These are phyloP conservation scores for Tuta absoluta DNA, from an alignment of 2,888 invertebrate genomes.

Conservation along the genomic window DNA sequence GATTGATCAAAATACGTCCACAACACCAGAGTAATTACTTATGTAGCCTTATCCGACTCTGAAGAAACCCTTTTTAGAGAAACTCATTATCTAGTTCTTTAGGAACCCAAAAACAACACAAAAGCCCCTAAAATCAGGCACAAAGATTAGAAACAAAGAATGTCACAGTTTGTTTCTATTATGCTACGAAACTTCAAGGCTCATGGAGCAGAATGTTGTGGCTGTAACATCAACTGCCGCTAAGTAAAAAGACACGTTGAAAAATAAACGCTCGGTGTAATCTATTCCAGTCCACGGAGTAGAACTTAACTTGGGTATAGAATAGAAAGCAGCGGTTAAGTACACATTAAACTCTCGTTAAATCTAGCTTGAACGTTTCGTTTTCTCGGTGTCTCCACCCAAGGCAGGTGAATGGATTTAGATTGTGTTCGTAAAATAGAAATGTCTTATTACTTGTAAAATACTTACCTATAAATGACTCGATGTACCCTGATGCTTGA, in stretches of 20 bases:
- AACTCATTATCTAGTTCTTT: not conserved
- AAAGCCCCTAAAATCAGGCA: slow-evolving; percentile 1
- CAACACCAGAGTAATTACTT: no score
- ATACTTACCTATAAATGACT: no score
- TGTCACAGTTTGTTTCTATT: slow-evolving; percentile 1
- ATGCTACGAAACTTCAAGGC: slow-evolving; percentile 19
- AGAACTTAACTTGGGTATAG: slow-evolving; percentile 21
- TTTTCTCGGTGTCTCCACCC: slow-evolving; percentile 28
- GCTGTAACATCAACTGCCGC: slow-evolving; percentile 6
- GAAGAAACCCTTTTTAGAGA: not conserved
- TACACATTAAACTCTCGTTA: slow-evolving; percentile 35
- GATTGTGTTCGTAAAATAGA: not conserved
- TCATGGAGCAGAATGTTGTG: not conserved
- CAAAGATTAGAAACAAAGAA: not conserved
- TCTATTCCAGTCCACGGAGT: slow-evolving; percentile 27
- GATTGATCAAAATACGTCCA: no score
- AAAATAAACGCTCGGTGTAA: slow-evolving; percentile 25
- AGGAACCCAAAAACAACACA: not conserved
- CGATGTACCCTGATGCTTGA: no score
- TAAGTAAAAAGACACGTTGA: slow-evolving; percentile 22
- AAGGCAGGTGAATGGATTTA: not conserved
- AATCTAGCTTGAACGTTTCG: slow-evolving; percentile 30
- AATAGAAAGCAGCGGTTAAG: slow-evolving; percentile 29
- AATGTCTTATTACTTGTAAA: no score
- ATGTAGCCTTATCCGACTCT: no score